Evolutionary conservation across 2,888 invertebrate species (phyloP).

Genomic region (Lithophane semibrunnea): DNA sequence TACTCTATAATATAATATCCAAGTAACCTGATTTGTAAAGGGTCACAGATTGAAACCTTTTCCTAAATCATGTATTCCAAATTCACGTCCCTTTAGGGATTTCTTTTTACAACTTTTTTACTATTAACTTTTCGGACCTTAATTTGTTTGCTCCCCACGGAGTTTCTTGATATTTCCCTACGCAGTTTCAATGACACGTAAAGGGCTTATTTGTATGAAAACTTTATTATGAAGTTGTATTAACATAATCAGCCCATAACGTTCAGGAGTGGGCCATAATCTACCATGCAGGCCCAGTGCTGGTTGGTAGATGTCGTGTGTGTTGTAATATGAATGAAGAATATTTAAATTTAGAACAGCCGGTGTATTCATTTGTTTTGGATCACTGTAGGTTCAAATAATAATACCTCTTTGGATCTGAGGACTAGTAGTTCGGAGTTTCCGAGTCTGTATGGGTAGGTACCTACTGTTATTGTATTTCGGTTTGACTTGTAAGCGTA

Average conservation of each 20-base stretch:
- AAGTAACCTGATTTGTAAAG: constrained; percentile 34
- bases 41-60: constrained; percentile 40
- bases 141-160: constrained; percentile 50
- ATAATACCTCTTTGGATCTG: constrained; percentile 13
- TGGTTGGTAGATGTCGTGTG: too few species aligned
- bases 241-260: too few species aligned
- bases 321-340: neutral
- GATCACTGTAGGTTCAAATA: neutral
- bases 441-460: neutral
- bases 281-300: too few species aligned
- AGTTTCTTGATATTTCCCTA: constrained; percentile 38
- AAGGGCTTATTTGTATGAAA: constrained; percentile 17
- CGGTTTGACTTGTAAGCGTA: constrained; percentile 14
- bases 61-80: constrained; percentile 39
- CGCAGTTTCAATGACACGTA: constrained; percentile 23
- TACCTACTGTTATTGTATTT: constrained; percentile 14
- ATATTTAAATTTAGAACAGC: constrained; percentile 23
- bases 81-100: constrained; percentile 45
- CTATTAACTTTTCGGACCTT: constrained; percentile 44
- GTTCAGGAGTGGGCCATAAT: too few species aligned
- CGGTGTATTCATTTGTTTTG: constrained; percentile 21
- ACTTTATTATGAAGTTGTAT: constrained; percentile 3
- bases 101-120: constrained; percentile 51
- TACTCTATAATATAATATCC: constrained; percentile 10
- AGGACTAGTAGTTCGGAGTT: neutral